Evolutionary conservation across 2,888 invertebrate species (phyloP), one percentile per base, ranked within the genome.

Genomic region (Cryptus armator): DNA sequence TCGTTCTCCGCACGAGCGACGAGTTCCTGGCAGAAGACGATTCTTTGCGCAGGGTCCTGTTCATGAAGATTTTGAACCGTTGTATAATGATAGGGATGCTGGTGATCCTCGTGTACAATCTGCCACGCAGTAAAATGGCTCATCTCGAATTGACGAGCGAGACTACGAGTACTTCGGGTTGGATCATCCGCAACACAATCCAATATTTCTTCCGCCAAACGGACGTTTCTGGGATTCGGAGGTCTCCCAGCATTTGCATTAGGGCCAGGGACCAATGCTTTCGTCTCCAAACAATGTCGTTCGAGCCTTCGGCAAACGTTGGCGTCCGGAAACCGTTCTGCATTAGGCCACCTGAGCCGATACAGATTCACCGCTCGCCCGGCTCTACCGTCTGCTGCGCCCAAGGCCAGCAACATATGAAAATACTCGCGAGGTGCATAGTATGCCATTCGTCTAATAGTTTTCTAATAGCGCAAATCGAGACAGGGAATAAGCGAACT

Each of bases 221-320:
- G 6, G 16, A 43, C 43, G 9, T 66, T 37, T 43, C 43, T 3
- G 7, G 14, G 43, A 7, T 43, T 16, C 16, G 43, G n/a, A 12
- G 66, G 66, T 66, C 66, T 37, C n/a, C 43, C 43, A 4, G 43
- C 43, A 66, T 66, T 43, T 43, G 43, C n/a, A n/a, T 37, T 16
- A 4, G 37, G 37, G 5, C 37, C 4, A 5, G 64, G 64, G 3
- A 64, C 64, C 14, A 64, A 64, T 46, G 44, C 7, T 3, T 46
- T 46, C 12, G 44, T 46, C 12, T 46, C 12, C 6, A 46, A 46
- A 46, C 9, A 46, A 46, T 24, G 64, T 6, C 9, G 9, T 46
- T 46, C 7, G 44, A 46, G 7, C 9, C 12, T 46, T 46, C 12
- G 12, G 12, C 0, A 12, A 46, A 46, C 9, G 12, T 12, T 12